A percentile compares a stretch with the other conserved stretches of the same genome.
These are phyloP conservation scores for Dicyrtomina minuta DNA, from an alignment of 2,888 invertebrate genomes.

Conservation along the genomic window DNA sequence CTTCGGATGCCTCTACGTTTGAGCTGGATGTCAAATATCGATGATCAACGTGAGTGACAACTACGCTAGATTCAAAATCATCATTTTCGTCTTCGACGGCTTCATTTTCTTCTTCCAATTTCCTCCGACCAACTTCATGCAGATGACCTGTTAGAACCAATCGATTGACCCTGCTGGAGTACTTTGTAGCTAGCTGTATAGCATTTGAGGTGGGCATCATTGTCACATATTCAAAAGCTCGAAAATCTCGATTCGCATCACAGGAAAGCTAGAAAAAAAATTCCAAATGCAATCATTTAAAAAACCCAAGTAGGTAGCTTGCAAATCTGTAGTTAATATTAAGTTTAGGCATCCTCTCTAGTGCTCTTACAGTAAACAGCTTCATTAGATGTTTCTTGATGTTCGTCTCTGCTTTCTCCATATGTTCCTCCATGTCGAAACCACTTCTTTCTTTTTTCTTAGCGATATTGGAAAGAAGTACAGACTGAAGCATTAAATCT, in stretches of 20 bases:
- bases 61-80: constrained; percentile 39
- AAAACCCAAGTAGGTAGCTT: not conserved
- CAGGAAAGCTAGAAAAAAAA: constrained; percentile 70
- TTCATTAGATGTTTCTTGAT: constrained; percentile 80
- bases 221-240: constrained; percentile 83
- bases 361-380: constrained; percentile 80
- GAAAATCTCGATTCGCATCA: constrained; percentile 76
- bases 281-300: not conserved
- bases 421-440: constrained; percentile 53
- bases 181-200: constrained; percentile 82
- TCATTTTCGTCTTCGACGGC: constrained; percentile 50
- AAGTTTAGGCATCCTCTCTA: too few species aligned
- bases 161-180: constrained; percentile 76
- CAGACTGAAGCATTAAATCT: constrained; percentile 56
- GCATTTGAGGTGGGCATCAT: constrained; percentile 75
- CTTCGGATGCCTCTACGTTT: not conserved
- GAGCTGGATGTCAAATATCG: not conserved
- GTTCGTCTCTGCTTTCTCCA: constrained; percentile 65
- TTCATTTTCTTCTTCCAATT: constrained; percentile 51
- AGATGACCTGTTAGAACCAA: constrained; percentile 78
- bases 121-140: constrained; percentile 61
- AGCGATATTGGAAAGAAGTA: constrained; percentile 39
- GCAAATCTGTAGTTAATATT: too few species aligned
- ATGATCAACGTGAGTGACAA: constrained; percentile 30
- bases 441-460: constrained; percentile 53